Conservation (phyloP, 35 echinoderm and acorn worm genomes). For the Heliocidaris tuberculata region DNA sequence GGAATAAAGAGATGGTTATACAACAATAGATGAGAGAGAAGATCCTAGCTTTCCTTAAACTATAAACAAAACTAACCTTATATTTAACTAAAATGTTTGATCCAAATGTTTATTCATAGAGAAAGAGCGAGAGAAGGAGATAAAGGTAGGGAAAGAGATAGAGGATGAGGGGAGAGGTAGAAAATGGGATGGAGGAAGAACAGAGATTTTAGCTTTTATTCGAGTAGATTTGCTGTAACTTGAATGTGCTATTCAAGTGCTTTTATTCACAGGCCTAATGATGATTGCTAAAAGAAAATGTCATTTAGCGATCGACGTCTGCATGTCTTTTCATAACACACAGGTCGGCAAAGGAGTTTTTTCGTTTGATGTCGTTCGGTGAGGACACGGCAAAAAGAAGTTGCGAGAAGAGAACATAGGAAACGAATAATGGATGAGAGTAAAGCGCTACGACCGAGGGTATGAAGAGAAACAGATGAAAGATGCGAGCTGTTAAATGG, state of each 20-base stretch:
- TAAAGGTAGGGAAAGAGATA: not conserved
- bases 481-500: not conserved
- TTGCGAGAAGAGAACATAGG: not conserved
- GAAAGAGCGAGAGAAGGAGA: not conserved
- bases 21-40: too few relatives aligned
- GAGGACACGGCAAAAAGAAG: not conserved
- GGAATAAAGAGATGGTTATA: too few relatives aligned
- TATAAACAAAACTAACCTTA: too few relatives aligned
- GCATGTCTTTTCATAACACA: not conserved
- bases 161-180: not conserved
- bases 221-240: not conserved
- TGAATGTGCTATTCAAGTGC: not conserved
- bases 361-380: not conserved
- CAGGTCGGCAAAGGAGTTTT: not conserved
- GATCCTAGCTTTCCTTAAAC: too few relatives aligned
- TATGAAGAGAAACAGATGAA: not conserved
- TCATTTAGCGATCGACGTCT: not conserved
- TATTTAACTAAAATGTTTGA: too few relatives aligned
- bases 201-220: not conserved
- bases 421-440: not conserved
- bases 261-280: not conserved
- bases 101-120: not conserved
- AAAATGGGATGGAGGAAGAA: not conserved
- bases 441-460: not conserved
- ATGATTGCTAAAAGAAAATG: not conserved